phyloP scores from a whole-genome alignment of 2,888 invertebrate genomes.

The Cynaeus angustus region DNA sequence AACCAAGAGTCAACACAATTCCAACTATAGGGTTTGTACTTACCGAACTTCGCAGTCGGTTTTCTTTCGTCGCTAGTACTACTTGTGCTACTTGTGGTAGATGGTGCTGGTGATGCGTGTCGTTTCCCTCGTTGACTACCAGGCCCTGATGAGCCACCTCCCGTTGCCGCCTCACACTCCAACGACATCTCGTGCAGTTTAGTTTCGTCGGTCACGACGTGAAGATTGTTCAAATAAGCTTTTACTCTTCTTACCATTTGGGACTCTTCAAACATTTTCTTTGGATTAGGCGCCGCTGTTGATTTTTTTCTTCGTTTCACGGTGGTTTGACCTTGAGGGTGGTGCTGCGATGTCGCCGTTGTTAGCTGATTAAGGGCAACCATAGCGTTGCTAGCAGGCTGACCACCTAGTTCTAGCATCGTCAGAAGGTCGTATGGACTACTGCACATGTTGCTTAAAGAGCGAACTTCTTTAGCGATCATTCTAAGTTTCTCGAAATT shows the following conservation, averaged over 20 bases:
- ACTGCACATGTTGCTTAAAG: constrained; percentile 95
- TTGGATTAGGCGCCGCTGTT: constrained; percentile 92
- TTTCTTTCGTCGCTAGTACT: constrained; percentile 86
- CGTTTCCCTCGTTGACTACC: constrained; percentile 76
- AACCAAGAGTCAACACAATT: background rate
- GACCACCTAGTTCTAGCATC: constrained; percentile 89
- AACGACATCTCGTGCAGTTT: constrained; percentile 90
- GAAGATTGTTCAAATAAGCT: constrained; percentile 94
- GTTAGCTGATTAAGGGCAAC: constrained; percentile 91
- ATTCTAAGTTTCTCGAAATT: constrained; percentile 99
- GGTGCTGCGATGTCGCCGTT: constrained; percentile 78
- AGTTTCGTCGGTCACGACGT: constrained; percentile 94
- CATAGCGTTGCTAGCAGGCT: constrained; percentile 91
- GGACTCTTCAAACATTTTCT: constrained; percentile 99
- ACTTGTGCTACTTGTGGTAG: constrained; percentile 93
- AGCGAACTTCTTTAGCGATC: constrained; percentile 96
- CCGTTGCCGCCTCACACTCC: constrained; percentile 86
- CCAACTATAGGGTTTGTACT: constrained; percentile 43
- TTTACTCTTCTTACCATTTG: constrained; percentile 98
- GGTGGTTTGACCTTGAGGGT: constrained; percentile 81
- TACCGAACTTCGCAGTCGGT: constrained; percentile 79
- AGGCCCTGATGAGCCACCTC: constrained; percentile 72
- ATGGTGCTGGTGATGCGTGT: constrained; percentile 94
- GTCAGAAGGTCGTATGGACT: constrained; percentile 92
- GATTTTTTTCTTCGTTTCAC: constrained; percentile 93